Conservation (phyloP, 2,888 invertebrate species). For the Pseudanteris insignis region DNA sequence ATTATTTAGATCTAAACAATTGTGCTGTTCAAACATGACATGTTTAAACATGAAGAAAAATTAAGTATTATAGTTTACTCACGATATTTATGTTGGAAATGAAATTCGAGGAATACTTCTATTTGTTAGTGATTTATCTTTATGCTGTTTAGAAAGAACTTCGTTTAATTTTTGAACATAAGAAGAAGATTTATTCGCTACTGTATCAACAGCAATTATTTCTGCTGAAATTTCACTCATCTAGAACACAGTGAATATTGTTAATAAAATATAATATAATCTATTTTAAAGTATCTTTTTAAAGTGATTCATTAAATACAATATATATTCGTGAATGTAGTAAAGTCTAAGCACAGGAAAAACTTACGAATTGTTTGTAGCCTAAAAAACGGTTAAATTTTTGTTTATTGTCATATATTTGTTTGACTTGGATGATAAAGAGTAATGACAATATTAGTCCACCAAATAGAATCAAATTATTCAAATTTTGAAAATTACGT, state of each 20-base stretch:
- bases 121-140: constrained; percentile 20
- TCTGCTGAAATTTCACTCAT: constrained; percentile 65
- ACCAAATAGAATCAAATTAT: constrained; percentile 57
- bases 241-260: too few species aligned
- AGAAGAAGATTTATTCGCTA: constrained; percentile 60
- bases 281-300: too few species aligned
- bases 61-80: not conserved
- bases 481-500: constrained; percentile 60
- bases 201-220: constrained; percentile 62
- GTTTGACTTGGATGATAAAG: constrained; percentile 66
- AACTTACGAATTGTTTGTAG: constrained; percentile 67
- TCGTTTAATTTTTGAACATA: constrained; percentile 61
- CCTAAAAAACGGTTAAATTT: constrained; percentile 66
- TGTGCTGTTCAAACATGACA: too few species aligned
- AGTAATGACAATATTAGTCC: constrained; percentile 60
- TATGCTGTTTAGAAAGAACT: constrained; percentile 48
- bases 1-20: too few species aligned
- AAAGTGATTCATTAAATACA: too few species aligned
- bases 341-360: too few species aligned
- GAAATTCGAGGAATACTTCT: constrained; percentile 22
- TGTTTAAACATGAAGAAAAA: too few species aligned
- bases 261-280: too few species aligned
- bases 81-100: constrained; percentile 45
- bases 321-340: too few species aligned
- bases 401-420: constrained; percentile 67